Evolutionary conservation across 1,140 invertebrate genomes (phyloP).

Genomic region (Trypoxylus dichotomus): DNA sequence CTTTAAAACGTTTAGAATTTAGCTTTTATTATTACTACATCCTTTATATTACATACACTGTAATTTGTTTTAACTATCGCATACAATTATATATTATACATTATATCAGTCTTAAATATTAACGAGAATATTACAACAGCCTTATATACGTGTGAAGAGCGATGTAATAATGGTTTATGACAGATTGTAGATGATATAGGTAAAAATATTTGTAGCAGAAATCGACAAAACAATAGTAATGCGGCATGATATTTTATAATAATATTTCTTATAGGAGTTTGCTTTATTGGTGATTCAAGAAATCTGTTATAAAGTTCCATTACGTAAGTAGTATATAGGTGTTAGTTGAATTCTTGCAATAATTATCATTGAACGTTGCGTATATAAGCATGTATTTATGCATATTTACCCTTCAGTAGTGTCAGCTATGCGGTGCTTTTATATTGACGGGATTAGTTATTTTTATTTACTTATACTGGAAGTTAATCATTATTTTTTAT

Average conservation of each 20-base stretch:
- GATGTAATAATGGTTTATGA: neutral
- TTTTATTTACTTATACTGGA: too few relatives aligned
- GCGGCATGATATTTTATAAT: too few relatives aligned
- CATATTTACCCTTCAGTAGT: too few relatives aligned
- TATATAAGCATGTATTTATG: too few relatives aligned
- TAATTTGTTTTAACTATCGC: conserved; percentile 4
- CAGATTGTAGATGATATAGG: neutral
- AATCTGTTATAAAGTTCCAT: neutral
- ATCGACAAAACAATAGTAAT: neutral
- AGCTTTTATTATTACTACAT: conserved; percentile 1
- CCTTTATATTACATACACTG: neutral
- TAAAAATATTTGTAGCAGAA: neutral
- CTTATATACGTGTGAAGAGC: conserved; percentile 13
- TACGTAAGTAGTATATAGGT: too few relatives aligned
- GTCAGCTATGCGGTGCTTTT: too few relatives aligned
- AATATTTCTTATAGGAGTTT: neutral
- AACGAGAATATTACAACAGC: conserved; percentile 28
- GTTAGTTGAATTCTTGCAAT: too few relatives aligned
- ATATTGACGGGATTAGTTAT: too few relatives aligned
- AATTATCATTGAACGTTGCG: too few relatives aligned
- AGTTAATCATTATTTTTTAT: too few relatives aligned
- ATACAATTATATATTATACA: conserved; percentile 10
- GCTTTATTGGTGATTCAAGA: neutral
- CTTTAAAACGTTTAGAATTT: neutral
- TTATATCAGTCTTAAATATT: conserved; percentile 29